Conservation (phyloP, 2,888 invertebrate genomes). For the Hololepta plana region DNA sequence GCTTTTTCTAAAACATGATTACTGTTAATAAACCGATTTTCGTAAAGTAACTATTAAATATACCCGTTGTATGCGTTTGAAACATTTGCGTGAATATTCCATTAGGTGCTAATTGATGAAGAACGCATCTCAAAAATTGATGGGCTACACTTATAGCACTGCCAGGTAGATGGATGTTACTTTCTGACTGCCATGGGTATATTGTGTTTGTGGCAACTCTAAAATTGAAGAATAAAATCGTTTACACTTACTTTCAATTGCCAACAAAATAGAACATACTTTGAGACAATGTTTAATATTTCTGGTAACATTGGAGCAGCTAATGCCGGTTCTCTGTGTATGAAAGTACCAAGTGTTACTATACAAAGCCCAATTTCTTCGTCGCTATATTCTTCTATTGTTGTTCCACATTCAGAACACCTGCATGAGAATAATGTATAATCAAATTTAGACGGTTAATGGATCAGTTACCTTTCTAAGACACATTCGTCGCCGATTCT, state of each 20-base stretch:
- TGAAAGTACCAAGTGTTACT: slow-evolving; percentile 85
- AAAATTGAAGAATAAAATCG: slow-evolving; percentile 9
- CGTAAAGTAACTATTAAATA: too few relatives aligned
- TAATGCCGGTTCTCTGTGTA: slow-evolving; percentile 85
- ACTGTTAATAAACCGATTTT: slow-evolving; percentile 1
- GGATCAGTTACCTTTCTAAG: slow-evolving; percentile 35
- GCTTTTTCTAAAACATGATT: slow-evolving; percentile 18
- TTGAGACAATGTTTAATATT: slow-evolving; percentile 73
- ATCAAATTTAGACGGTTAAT: slow-evolving; percentile 2
- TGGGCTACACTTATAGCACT: slow-evolving; percentile 90
- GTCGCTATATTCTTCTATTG: slow-evolving; percentile 85
- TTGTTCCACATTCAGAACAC: slow-evolving; percentile 81
- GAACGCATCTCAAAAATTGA: slow-evolving; percentile 89
- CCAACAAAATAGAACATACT: slow-evolving; percentile 33
- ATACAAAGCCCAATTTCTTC: slow-evolving; percentile 91
- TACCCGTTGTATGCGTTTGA: slow-evolving; percentile 73
- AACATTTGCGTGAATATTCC: slow-evolving; percentile 94
- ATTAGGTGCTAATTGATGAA: slow-evolving; percentile 93
- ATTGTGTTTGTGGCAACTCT: slow-evolving; percentile 61
- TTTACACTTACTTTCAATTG: slow-evolving; percentile 1
- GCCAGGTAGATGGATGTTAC: slow-evolving; percentile 77
- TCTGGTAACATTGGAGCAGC: slow-evolving; percentile 91
- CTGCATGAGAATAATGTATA: slow-evolving; percentile 15
- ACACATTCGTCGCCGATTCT: slow-evolving; percentile 54
- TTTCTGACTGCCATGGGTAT: slow-evolving; percentile 81